Evolutionary conservation across 2,888 invertebrate species (phyloP).

Genomic region (Drosophila nr. fundita): DNA sequence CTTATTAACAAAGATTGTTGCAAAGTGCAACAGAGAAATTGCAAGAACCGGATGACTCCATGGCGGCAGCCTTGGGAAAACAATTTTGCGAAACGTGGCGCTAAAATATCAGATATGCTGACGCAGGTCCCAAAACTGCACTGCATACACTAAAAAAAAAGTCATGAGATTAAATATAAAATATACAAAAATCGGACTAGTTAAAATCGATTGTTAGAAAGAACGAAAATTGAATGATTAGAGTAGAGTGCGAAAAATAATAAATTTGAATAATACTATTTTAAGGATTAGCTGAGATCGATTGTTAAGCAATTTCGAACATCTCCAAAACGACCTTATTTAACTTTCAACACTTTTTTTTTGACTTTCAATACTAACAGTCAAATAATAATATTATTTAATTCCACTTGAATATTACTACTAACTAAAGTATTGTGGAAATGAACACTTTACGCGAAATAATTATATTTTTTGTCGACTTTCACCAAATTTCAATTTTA

Average conservation of each 20-base stretch:
- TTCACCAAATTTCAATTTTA: neutral
- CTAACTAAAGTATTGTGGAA: neutral
- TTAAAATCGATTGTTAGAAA: neutral
- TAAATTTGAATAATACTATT: neutral
- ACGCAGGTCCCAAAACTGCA: constrained; percentile 7
- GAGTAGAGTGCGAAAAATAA: neutral
- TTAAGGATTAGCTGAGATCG: neutral
- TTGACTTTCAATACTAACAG: neutral
- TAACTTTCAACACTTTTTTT: neutral
- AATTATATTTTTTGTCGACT: neutral
- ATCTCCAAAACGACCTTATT: too few relatives aligned
- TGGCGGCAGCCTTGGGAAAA: constrained; percentile 58
- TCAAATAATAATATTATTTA: neutral
- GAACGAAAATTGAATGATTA: neutral
- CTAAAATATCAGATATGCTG: constrained; percentile 47
- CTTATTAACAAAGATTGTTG: constrained; percentile 51
- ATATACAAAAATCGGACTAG: too few relatives aligned
- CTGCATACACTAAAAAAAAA: neutral
- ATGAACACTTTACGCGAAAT: neutral
- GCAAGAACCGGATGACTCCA: constrained; percentile 48
- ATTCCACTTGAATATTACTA: neutral
- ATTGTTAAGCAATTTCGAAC: neutral
- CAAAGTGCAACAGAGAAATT: constrained; percentile 48
- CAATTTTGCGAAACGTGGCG: constrained; percentile 58
- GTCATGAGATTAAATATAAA: too few relatives aligned